These are phyloP conservation scores for Apoda limacodes DNA, from an alignment of 2,888 invertebrate species.

Conservation along the genomic window DNA sequence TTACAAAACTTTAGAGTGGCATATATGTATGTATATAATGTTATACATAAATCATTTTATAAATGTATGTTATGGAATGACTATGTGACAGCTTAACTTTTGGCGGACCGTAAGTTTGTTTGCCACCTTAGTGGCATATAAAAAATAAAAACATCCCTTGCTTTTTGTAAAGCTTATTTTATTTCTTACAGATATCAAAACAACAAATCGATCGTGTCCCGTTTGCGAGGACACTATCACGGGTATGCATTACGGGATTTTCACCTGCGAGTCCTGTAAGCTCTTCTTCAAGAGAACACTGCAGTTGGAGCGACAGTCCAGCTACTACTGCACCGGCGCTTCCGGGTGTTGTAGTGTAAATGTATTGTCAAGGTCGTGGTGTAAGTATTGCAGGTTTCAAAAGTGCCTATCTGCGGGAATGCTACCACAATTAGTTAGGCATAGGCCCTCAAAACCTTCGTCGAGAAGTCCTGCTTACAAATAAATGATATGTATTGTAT, in stretches of 20 bases:
- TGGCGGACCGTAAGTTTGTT: no score
- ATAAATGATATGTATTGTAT: no score
- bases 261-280: slow-evolving; percentile 42
- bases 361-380: slow-evolving; percentile 28
- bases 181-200: no score
- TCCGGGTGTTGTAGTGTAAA: slow-evolving; percentile 25
- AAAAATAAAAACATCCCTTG: no score
- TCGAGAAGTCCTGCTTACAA: no score
- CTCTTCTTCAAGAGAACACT: slow-evolving; percentile 40
- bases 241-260: slow-evolving; percentile 35
- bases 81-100: no score
- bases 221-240: slow-evolving; percentile 33
- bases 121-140: no score
- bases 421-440: slow-evolving; percentile 12
- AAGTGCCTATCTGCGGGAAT: slow-evolving; percentile 35
- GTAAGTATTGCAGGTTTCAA: slow-evolving; percentile 30
- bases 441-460: no score
- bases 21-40: no score
- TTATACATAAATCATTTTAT: no score
- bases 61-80: no score
- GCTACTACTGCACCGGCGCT: slow-evolving; percentile 26
- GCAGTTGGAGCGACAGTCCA: slow-evolving; percentile 24
- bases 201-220: slow-evolving; percentile 23
- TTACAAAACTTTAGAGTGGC: no score
- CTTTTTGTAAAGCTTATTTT: neutral